Base-by-base conservation (phyloP, 1,140 invertebrate genomes). In the Monomorium pharaonis region DNA sequence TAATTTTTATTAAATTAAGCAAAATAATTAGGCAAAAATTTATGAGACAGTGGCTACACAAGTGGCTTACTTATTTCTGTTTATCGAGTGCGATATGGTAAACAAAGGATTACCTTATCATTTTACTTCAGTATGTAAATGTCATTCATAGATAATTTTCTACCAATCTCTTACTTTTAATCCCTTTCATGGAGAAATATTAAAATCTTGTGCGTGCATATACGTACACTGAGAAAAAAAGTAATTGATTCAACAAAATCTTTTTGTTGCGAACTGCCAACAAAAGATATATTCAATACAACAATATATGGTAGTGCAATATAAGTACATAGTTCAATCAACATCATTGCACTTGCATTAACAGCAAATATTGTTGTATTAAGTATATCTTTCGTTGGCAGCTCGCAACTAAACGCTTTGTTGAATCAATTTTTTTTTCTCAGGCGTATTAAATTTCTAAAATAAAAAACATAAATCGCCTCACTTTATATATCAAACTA, bases 41-140 rank as follows among this genome's bases (percentile, higher is more conserved):
- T n/a, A n/a, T n/a, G n/a, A n/a, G n/a, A 47, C 44, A 44, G 44
- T 47, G 14, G 2, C 16, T 24, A 30, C 24, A 37, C 3, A 24
- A 62, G 18, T 77, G n/a, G 37, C 18, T 62, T 47, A 10, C 3
- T 63, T 7, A 27, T 63, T 77, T 63, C 18, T 16, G 14, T 63
- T 30, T 63, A 10, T 62, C 18, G 6, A 12, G 3, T 21, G 0
- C 5, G 14, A 7, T 14, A 21, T 42, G 5, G 1, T n/a, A 63
- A 77, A 63, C 58, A 63, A 77, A n/a, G 7, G 56, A 77, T 77
- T 63, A 77, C 18, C 3, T 77, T 77, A 77, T 77, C 56, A 30
- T 63, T 42, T 63, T 14, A 2, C 21, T 60, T 42, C n/a, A 42
- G 1, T 44, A 24, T 2, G 4, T 24, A 10, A 77, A 21, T n/a